A percentile compares a stretch with the other conserved stretches of the same genome.
Evolutionary conservation across 1,140 invertebrate genomes (phyloP).

Genomic region (Anastatus disparis): DNA sequence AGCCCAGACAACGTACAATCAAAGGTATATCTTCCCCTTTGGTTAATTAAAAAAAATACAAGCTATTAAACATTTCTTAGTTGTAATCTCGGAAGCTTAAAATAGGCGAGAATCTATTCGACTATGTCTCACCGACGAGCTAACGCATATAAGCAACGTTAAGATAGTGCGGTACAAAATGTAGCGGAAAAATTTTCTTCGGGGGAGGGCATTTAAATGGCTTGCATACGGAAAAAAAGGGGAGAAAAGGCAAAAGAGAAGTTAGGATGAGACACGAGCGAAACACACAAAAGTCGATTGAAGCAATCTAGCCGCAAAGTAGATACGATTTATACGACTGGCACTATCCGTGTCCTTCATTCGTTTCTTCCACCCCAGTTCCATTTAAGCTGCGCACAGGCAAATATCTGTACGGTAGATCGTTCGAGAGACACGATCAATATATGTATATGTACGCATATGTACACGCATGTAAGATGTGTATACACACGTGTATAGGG

Average conservation of each 20-base stretch:
- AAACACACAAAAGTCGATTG: slow-evolving; percentile 10
- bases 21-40: not conserved
- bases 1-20: not conserved
- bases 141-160: too few relatives aligned
- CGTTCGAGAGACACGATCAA: slow-evolving; percentile 38
- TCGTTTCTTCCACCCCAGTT: not conserved
- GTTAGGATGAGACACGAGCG: too few relatives aligned
- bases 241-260: too few relatives aligned
- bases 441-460: slow-evolving; percentile 1
- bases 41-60: not conserved
- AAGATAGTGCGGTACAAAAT: too few relatives aligned
- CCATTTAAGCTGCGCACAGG: not conserved
- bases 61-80: not conserved
- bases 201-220: too few relatives aligned
- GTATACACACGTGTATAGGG: slow-evolving; percentile 1
- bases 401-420: slow-evolving; percentile 33
- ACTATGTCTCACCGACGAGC: too few relatives aligned
- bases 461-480: not conserved
- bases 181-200: too few relatives aligned
- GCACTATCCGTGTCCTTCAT: slow-evolving; percentile 12
- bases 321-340: too few relatives aligned
- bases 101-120: not conserved
- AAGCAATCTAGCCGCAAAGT: slow-evolving; percentile 21
- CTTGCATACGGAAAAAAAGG: too few relatives aligned
- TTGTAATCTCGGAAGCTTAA: not conserved